A percentile compares a stretch with the other conserved stretches of the same genome.
phyloP scores from a whole-genome alignment of 2,113 vertebrate genomes.

The Phrynosoma blainvillii region DNA sequence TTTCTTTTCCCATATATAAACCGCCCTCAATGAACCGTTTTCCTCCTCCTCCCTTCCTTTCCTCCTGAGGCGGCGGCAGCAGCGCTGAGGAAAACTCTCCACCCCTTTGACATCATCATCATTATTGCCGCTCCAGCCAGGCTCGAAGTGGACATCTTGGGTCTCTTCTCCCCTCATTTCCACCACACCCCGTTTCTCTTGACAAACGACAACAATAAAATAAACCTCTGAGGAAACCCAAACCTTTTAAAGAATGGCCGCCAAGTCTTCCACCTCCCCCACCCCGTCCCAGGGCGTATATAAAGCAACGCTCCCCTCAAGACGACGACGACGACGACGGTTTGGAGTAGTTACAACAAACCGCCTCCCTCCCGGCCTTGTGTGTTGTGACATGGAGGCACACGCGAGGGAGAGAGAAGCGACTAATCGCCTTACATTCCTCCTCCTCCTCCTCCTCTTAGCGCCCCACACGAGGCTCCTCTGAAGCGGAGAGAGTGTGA shows the following conservation, averaged over 20 bases:
- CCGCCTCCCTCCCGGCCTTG: background rate
- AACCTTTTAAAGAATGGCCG: background rate
- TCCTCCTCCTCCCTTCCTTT: background rate
- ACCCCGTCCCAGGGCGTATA: too few relatives aligned
- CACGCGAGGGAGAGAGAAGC: background rate
- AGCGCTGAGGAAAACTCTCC: background rate
- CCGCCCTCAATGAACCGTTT: background rate
- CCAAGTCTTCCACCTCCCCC: too few relatives aligned
- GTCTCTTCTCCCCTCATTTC: background rate
- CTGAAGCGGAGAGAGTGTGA: background rate
- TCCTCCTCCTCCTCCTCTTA: background rate
- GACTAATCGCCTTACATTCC: background rate
- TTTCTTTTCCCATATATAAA: background rate
- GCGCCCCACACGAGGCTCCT: background rate
- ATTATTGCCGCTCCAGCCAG: background rate
- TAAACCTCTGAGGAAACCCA: background rate
- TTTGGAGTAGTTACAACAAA: background rate
- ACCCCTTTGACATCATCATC: conserved; percentile 28
- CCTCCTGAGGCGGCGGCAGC: background rate
- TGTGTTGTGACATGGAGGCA: too few relatives aligned
- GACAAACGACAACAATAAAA: too few relatives aligned
- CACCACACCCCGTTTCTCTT: background rate
- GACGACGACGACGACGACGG: background rate
- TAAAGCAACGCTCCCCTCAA: too few relatives aligned
- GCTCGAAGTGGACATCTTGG: conserved; percentile 25